These are phyloP conservation scores for Tachyglossus aculeatus DNA, from an alignment of 2,797 vertebrate species.

Conservation along the genomic window DNA sequence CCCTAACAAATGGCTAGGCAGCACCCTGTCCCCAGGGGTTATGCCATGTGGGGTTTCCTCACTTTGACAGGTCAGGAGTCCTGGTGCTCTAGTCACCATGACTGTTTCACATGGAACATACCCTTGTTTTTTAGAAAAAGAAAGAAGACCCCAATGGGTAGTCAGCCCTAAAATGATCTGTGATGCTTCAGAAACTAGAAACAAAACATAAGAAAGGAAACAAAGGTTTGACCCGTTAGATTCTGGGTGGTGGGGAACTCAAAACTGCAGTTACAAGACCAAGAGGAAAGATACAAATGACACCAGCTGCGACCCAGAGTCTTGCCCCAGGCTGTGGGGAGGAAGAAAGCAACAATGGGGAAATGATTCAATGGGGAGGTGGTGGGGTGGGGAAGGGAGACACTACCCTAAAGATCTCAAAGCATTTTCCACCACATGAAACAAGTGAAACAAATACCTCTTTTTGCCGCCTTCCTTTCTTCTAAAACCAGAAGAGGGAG, in stretches of 20 bases:
- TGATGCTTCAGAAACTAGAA: slow-evolving; percentile 17
- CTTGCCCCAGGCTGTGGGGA: neutral
- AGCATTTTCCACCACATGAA: too few relatives aligned
- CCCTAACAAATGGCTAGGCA: too few relatives aligned
- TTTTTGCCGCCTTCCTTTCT: too few relatives aligned
- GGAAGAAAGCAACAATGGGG: neutral
- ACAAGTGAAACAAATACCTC: too few relatives aligned
- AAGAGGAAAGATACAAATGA: neutral
- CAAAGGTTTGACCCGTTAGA: slow-evolving; percentile 2
- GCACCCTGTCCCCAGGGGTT: too few relatives aligned
- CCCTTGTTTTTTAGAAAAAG: slow-evolving; percentile 17
- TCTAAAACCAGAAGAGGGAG: too few relatives aligned
- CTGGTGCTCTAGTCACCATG: too few relatives aligned
- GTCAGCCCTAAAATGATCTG: slow-evolving; percentile 4
- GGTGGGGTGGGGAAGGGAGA: neutral
- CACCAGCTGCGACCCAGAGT: neutral
- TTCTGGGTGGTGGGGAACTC: neutral
- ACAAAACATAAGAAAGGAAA: slow-evolving; percentile 8
- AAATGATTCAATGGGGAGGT: neutral
- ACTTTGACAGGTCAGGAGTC: too few relatives aligned
- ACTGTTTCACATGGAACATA: too few relatives aligned
- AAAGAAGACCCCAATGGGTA: slow-evolving; percentile 1
- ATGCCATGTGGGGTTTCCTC: too few relatives aligned
- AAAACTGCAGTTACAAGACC: neutral
- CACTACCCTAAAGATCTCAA: neutral